Percentiles rank a stretch among this genome's conserved stretches.
phyloP scores from a whole-genome alignment of 1,140 invertebrate genomes.

The Sinella curviseta region DNA sequence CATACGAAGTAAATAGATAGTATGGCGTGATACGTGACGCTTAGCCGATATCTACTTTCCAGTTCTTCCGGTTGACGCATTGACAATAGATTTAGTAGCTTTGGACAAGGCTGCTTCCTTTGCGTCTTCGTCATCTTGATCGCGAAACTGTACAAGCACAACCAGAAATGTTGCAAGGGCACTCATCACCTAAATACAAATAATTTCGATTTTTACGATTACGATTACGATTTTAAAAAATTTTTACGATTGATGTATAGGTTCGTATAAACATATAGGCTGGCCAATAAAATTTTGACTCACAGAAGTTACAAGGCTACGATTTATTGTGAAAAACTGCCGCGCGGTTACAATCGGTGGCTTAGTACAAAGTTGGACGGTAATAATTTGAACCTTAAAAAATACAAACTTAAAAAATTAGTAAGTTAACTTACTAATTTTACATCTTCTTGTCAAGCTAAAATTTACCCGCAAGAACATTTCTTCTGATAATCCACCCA shows the following conservation, averaged over 20 bases:
- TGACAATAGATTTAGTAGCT: too few species aligned
- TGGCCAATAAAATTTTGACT: too few species aligned
- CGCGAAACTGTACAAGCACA: conserved; percentile 35
- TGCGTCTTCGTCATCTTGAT: conserved; percentile 34
- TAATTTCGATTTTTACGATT: not conserved
- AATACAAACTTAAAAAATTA: not conserved
- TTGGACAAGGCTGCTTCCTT: too few species aligned
- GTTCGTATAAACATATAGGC: too few species aligned
- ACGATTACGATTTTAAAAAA: not conserved
- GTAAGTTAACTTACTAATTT: not conserved
- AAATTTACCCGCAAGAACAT: not conserved
- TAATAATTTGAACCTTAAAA: conserved; percentile 1
- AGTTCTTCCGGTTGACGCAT: too few species aligned
- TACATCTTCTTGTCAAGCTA: not conserved
- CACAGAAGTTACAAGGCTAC: conserved; percentile 34
- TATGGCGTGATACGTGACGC: too few species aligned
- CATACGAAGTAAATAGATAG: too few species aligned
- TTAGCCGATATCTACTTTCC: too few species aligned
- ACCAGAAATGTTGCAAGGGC: conserved; percentile 39
- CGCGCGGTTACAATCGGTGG: conserved; percentile 32
- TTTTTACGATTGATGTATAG: not conserved
- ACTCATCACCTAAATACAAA: conserved; percentile 26
- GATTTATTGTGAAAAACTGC: conserved; percentile 37
- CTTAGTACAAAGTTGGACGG: conserved; percentile 21
- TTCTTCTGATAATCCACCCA: not conserved